Evolutionary conservation across 2,888 invertebrate species (phyloP), one percentile per base, ranked within the genome.

Genomic region (Drosophila falleni): DNA sequence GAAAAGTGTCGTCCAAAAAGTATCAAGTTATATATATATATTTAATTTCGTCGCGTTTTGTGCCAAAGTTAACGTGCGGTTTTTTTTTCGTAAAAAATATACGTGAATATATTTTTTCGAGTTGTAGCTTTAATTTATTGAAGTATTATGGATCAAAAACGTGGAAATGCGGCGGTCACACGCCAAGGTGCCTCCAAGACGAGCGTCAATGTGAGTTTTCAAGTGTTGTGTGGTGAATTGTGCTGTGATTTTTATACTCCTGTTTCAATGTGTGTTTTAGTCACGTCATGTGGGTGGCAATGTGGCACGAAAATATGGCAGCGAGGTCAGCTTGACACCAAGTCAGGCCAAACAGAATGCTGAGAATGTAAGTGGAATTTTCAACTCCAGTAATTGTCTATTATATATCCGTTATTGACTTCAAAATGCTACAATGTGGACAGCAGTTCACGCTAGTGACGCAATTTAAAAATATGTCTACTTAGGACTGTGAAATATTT

Each of bases 321-420:
- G 91, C 66, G 88, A 91, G 65, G 74, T 89, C 11, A 92, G 92
- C 71, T 76, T 92, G 29, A 90, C 91, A 3, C 90, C 90, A 47
- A 92, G 92, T 54, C 91, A 91, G 72, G 59, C 72, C 74, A 68
- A 77, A 29, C 87, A 87, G 44, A 67, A 78, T 31, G 78, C 71
- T 31, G 66, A 83, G 0, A 89, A 85, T 66, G 90, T 90, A 87
- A 90, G 90, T 59, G 15, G 4, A 60, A 37, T n/a, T 33, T n/a
- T 1, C 8, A 51, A 11, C 33, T 33, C 8, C n/a, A 11, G 35
- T 5, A 35, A 35, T 35, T 37, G 37, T 37, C 37, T n/a, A 37
- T n/a, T 37, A 37, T 37, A 37, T 37, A 37, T 37, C n/a, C 37
- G 37, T 37, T n/a, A n/a, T n/a, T n/a, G 0, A n/a, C 5, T 37